phyloP scores from a whole-genome alignment of 2,113 vertebrate genomes.

The Clarias magur region DNA sequence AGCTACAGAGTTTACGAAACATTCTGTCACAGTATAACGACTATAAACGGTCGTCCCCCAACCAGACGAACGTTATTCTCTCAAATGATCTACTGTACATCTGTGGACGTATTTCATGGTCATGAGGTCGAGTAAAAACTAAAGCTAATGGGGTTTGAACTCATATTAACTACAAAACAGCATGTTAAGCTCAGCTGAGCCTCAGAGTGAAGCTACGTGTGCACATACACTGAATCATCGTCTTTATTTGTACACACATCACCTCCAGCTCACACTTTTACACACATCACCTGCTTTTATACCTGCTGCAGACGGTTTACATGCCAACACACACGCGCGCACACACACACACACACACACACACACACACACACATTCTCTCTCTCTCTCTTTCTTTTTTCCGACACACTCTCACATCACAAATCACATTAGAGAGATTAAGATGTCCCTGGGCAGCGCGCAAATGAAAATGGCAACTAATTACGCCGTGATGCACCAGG shows the following conservation, averaged over 20 bases:
- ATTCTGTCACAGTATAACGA: not conserved
- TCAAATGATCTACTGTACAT: too few relatives aligned
- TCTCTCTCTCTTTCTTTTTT: conserved; percentile 17
- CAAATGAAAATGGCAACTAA: conserved; percentile 17
- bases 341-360: not conserved
- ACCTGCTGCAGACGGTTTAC: conserved; percentile 15
- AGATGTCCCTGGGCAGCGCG: conserved; percentile 2
- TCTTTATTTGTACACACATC: not conserved
- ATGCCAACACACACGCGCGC: not conserved
- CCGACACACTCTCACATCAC: not conserved
- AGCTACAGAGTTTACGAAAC: not conserved
- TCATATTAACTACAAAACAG: not conserved
- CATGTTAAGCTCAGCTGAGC: not conserved
- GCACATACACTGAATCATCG: not conserved
- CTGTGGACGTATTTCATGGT: too few relatives aligned
- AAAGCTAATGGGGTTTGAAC: not conserved
- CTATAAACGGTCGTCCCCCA: not conserved
- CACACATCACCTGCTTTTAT: not conserved
- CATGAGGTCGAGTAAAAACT: not conserved
- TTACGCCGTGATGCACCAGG: not conserved
- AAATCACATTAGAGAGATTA: conserved; percentile 21
- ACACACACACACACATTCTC: not conserved
- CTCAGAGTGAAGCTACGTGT: not conserved
- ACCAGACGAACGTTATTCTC: not conserved
- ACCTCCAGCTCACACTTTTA: not conserved